Percentiles rank a stretch among this genome's conserved stretches.
Conservation (phyloP, 2,113 vertebrate genomes). For the Scatophagus argus region DNA sequence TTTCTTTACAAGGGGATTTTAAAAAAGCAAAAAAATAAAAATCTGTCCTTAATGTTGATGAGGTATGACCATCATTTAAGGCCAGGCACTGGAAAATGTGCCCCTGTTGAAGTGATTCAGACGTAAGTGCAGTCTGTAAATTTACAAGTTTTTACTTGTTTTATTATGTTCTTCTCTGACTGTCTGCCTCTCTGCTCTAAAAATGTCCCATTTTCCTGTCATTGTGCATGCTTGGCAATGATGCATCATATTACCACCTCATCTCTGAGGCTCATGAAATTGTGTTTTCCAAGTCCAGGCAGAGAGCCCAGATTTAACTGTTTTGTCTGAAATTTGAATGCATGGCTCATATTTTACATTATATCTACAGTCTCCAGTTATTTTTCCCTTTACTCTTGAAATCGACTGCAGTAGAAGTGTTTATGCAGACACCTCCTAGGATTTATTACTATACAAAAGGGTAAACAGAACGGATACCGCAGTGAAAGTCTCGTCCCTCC, state of each 20-base stretch:
- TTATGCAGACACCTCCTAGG: constrained; percentile 43
- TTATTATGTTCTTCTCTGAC: constrained; percentile 9
- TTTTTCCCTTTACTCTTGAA: constrained; percentile 37
- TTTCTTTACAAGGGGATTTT: neutral
- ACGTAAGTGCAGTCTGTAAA: no score
- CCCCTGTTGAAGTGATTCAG: no score
- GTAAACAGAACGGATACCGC: constrained; percentile 32
- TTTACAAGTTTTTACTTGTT: neutral
- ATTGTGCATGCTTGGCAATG: constrained; percentile 50
- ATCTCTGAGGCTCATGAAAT: constrained; percentile 56
- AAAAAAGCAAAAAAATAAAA: neutral
- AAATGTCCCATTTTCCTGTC: constrained; percentile 46
- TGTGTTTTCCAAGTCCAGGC: constrained; percentile 62
- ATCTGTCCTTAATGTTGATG: neutral
- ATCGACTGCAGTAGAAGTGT: constrained; percentile 53
- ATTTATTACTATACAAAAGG: constrained; percentile 40
- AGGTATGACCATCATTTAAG: constrained; percentile 11
- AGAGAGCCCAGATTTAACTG: constrained; percentile 60
- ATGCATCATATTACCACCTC: constrained; percentile 50
- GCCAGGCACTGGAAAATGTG: neutral
- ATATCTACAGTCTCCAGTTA: constrained; percentile 40
- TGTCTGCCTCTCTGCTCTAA: constrained; percentile 21
- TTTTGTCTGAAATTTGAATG: constrained; percentile 53
- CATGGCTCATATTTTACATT: constrained; percentile 35
- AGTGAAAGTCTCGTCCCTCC: constrained; percentile 10